Evolutionary conservation across 2,113 vertebrate species (phyloP).

Genomic region (Sphaerodactylus townsendi): DNA sequence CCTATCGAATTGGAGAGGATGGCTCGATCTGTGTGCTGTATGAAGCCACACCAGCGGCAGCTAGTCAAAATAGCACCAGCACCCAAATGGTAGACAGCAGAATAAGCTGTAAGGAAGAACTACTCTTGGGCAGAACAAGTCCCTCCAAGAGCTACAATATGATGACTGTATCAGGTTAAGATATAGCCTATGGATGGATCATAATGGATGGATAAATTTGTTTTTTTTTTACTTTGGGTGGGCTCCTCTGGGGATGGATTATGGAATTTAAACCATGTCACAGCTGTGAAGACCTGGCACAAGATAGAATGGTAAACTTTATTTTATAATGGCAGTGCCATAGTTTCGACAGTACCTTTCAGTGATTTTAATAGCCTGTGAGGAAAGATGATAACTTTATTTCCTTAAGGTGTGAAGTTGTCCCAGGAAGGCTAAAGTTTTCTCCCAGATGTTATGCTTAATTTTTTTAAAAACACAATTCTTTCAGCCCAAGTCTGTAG

Average conservation of each 20-base stretch:
- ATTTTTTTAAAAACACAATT: slow-evolving; percentile 62
- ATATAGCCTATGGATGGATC: slow-evolving; percentile 86
- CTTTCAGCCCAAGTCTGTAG: slow-evolving; percentile 71
- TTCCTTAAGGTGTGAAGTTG: slow-evolving; percentile 76
- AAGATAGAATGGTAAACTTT: slow-evolving; percentile 76
- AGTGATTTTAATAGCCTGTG: slow-evolving; percentile 82
- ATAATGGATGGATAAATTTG: slow-evolving; percentile 91
- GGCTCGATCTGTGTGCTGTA: slow-evolving; percentile 99
- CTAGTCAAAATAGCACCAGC: slow-evolving; percentile 76
- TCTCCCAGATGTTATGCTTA: slow-evolving; percentile 71
- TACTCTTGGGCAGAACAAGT: slow-evolving; percentile 94
- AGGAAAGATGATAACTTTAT: slow-evolving; percentile 75
- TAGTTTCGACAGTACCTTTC: slow-evolving; percentile 86
- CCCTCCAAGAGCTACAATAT: slow-evolving; percentile 98
- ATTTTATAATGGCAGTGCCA: slow-evolving; percentile 80
- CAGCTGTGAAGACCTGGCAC: slow-evolving; percentile 87
- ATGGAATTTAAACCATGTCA: slow-evolving; percentile 86
- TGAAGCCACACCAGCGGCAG: slow-evolving; percentile 86
- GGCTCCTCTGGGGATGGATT: slow-evolving; percentile 87
- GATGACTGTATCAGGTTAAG: slow-evolving; percentile 99
- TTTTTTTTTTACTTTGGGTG: slow-evolving; percentile 89
- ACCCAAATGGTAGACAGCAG: slow-evolving; percentile 93
- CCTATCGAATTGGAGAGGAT: slow-evolving; percentile 98
- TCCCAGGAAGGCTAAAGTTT: slow-evolving; percentile 73
- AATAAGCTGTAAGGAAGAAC: slow-evolving; percentile 99